These are phyloP conservation scores for Callopanchax toddi DNA, from an alignment of 2,113 vertebrate species.

Conservation along the genomic window DNA sequence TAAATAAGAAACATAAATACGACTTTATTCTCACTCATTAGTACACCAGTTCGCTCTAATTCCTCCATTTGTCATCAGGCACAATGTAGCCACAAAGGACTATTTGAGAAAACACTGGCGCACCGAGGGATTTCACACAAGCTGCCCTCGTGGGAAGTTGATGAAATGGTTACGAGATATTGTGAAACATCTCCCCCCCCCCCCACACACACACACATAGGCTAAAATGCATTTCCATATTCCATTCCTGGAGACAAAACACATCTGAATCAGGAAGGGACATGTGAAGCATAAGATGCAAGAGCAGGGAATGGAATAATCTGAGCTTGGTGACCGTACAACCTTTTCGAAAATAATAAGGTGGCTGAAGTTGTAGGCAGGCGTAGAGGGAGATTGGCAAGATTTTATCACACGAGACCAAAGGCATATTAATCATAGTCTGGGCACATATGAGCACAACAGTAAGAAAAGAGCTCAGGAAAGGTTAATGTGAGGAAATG, in stretches of 20 bases:
- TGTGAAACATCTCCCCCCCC: conserved; percentile 55
- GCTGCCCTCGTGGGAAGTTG: conserved; percentile 35
- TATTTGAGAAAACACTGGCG: conserved; percentile 31
- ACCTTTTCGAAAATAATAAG: conserved; percentile 73
- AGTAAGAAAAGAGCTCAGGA: conserved; percentile 52
- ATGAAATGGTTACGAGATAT: conserved; percentile 57
- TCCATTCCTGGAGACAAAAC: conserved; percentile 64
- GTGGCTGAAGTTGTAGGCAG: conserved; percentile 56
- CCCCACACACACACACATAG: too few species aligned
- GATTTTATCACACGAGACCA: conserved; percentile 71
- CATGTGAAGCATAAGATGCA: conserved; percentile 42
- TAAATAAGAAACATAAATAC: conserved; percentile 25
- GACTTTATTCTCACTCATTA: conserved; percentile 17
- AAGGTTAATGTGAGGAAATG: conserved; percentile 72
- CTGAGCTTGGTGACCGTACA: conserved; percentile 63
- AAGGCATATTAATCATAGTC: conserved; percentile 72
- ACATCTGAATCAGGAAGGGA: conserved; percentile 60
- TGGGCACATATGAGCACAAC: conserved; percentile 35
- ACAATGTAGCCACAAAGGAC: conserved; percentile 31
- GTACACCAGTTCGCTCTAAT: conserved; percentile 2
- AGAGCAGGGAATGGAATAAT: conserved; percentile 67
- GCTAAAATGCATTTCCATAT: conserved; percentile 69
- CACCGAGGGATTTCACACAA: conserved; percentile 36
- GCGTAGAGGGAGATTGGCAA: conserved; percentile 62
- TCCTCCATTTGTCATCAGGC: conserved; percentile 26